A percentile compares a stretch with the other conserved stretches of the same genome.
Conservation (phyloP, 35 echinoderm and acorn worm genomes). For the Apostichopus japonicus region DNA sequence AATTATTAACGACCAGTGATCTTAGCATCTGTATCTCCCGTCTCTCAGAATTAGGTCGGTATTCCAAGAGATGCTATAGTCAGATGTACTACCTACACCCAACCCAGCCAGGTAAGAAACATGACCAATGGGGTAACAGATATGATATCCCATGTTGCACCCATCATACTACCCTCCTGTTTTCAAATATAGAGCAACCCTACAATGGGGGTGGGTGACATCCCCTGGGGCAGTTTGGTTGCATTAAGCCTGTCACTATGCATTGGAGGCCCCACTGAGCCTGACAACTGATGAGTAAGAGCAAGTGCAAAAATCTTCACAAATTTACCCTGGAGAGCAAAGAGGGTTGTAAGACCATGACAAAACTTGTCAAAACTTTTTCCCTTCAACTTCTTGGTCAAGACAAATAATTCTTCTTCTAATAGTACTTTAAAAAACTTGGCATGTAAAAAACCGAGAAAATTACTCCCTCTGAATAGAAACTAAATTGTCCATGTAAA, state of each 20-base stretch:
- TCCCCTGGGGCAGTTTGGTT: constrained; percentile 33
- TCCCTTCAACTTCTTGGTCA: constrained; percentile 7
- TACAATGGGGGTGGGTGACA: constrained; percentile 8
- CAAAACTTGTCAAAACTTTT: constrained; percentile 19
- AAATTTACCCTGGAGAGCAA: constrained; percentile 47
- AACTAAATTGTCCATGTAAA: constrained; percentile 9
- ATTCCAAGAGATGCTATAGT: no score
- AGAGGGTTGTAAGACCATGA: constrained; percentile 39
- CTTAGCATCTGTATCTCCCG: no score
- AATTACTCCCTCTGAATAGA: background rate
- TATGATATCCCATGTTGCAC: background rate
- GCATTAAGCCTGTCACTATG: constrained; percentile 42
- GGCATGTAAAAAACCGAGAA: background rate
- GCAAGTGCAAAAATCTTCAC: constrained; percentile 28
- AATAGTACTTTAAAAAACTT: background rate
- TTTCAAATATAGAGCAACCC: background rate
- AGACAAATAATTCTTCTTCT: background rate
- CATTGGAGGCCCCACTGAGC: constrained; percentile 43
- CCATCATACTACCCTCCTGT: background rate
- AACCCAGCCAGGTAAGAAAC: no score
- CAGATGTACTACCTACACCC: no score
- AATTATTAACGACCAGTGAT: no score
- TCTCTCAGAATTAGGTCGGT: no score
- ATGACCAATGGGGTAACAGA: no score
- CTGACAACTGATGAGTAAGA: constrained; percentile 24